phyloP scores from a whole-genome alignment of 2,888 invertebrate genomes.

The Galeruca laticollis region DNA sequence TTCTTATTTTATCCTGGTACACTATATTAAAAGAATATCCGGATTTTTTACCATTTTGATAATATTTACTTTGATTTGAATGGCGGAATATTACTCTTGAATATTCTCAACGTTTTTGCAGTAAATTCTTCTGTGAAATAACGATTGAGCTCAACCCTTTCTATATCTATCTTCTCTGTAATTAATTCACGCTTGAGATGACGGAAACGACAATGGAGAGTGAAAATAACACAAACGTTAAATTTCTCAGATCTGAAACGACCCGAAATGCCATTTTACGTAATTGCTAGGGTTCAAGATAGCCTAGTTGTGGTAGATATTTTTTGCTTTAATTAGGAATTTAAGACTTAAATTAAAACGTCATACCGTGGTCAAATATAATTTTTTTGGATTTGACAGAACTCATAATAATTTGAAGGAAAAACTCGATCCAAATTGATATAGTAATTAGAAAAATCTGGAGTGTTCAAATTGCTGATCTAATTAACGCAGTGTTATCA shows the following conservation, averaged over 20 bases:
- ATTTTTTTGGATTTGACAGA: too few relatives aligned
- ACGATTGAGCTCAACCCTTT: neutral
- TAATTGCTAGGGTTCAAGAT: neutral
- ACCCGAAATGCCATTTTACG: neutral
- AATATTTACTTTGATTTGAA: too few relatives aligned
- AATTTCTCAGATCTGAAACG: slow-evolving; percentile 7
- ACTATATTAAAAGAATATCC: too few relatives aligned
- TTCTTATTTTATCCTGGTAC: too few relatives aligned
- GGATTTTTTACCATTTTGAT: too few relatives aligned
- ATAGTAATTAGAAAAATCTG: too few relatives aligned
- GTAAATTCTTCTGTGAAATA: neutral
- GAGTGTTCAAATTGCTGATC: too few relatives aligned
- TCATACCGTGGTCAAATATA: too few relatives aligned
- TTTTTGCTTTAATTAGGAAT: neutral
- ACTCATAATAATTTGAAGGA: too few relatives aligned
- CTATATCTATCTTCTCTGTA: neutral
- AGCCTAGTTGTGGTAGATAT: too few relatives aligned
- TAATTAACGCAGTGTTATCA: too few relatives aligned
- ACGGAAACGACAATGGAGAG: neutral
- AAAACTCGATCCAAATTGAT: too few relatives aligned
- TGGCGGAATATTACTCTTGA: neutral
- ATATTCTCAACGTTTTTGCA: neutral
- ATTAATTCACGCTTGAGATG: slow-evolving; percentile 1
- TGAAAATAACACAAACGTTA: slow-evolving; percentile 1
- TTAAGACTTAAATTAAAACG: neutral